A percentile compares a stretch with the other conserved stretches of the same genome.
These are phyloP conservation scores for Oopsacas minuta DNA, from an alignment of 37 sponge, comb jelly and placozoan species.

Conservation along the genomic window DNA sequence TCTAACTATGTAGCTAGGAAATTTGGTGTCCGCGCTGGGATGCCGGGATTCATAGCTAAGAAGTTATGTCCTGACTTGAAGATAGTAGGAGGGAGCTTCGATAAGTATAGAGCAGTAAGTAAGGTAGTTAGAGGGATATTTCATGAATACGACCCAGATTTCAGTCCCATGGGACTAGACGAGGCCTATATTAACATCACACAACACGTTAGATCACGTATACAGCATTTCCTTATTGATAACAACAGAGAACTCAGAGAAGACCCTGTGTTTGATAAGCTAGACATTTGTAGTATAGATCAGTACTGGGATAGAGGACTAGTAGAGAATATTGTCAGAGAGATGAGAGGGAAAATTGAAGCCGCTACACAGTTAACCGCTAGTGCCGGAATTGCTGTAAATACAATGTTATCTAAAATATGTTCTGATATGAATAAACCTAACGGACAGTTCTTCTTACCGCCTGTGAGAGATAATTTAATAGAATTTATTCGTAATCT, in stretches of 20 bases:
- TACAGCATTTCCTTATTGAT: background rate
- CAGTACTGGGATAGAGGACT: slow-evolving; percentile 3
- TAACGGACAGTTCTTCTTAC: slow-evolving; percentile 68
- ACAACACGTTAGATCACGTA: slow-evolving; percentile 4
- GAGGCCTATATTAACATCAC: slow-evolving; percentile 77
- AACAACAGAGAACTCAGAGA: background rate
- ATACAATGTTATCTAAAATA: slow-evolving; percentile 79
- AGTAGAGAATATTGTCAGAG: slow-evolving; percentile 36
- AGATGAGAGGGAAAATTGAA: slow-evolving; percentile 50
- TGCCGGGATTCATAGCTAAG: slow-evolving; percentile 94
- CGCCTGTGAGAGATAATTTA: slow-evolving; percentile 47
- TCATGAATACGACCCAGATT: slow-evolving; percentile 62
- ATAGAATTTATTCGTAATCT: slow-evolving; percentile 59
- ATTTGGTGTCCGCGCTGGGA: slow-evolving; percentile 87
- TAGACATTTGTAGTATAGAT: background rate
- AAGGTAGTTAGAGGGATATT: slow-evolving; percentile 48
- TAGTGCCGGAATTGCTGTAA: slow-evolving; percentile 90
- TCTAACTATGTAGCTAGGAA: slow-evolving; percentile 86
- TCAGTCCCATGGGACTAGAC: slow-evolving; percentile 61
- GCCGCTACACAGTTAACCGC: slow-evolving; percentile 64
- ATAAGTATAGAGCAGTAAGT: slow-evolving; percentile 54
- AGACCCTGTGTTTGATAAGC: background rate
- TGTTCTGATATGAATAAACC: slow-evolving; percentile 94
- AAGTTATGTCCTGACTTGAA: slow-evolving; percentile 83
- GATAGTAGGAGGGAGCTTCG: slow-evolving; percentile 54